phyloP scores from a whole-genome alignment of 2,113 vertebrate genomes.

The Alethe diademata region DNA sequence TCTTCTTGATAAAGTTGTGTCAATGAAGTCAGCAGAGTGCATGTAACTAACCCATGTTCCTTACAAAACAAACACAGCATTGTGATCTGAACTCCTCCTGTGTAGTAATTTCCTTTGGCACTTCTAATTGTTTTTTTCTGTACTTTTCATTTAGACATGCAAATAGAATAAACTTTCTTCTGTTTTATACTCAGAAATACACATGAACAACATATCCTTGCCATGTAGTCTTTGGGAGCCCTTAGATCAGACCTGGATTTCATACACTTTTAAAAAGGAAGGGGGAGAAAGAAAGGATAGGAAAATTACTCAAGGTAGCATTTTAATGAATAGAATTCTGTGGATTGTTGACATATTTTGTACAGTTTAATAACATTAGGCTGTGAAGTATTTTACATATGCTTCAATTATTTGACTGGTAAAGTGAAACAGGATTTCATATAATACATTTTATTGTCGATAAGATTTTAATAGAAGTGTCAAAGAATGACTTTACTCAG shows the following conservation, averaged over 20 bases:
- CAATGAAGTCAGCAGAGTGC: not conserved
- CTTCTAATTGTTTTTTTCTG: not conserved
- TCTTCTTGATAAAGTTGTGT: accelerated
- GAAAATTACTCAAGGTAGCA: not conserved
- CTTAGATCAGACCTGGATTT: not conserved
- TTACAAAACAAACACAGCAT: not conserved
- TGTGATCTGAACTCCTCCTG: not conserved
- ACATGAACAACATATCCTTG: not conserved
- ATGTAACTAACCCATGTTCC: not conserved
- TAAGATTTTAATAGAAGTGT: not conserved
- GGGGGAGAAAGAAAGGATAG: accelerated
- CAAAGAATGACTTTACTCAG: not conserved
- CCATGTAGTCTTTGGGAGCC: not conserved
- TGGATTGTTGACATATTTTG: not conserved
- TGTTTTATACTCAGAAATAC: not conserved
- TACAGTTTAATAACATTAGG: not conserved
- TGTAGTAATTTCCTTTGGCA: not conserved
- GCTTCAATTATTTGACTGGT: not conserved
- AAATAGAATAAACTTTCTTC: not conserved
- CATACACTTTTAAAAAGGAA: not conserved
- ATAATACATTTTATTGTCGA: not conserved
- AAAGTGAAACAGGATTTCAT: not conserved
- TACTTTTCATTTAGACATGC: not conserved
- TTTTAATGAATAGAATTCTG: not conserved
- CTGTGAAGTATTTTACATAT: not conserved